Base-by-base conservation (phyloP, 2,113 vertebrate genomes). In the Sturnus vulgaris region DNA sequence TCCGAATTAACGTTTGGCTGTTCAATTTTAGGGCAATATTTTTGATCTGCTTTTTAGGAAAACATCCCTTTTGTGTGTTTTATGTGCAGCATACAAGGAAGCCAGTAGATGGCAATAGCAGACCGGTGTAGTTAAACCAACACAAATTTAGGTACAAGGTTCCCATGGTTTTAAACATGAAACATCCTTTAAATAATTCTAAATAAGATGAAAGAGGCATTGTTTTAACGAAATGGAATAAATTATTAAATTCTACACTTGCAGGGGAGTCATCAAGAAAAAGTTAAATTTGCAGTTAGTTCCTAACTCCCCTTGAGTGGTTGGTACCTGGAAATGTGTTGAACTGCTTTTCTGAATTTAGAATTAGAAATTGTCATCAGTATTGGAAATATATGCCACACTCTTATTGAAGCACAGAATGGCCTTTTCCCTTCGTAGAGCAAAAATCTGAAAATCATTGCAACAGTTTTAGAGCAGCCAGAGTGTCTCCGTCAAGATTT, bases 81-180 rank as follows among this genome's bases (percentile, higher is more conserved):
- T 35, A 40, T 39, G 35, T 93, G 94, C 66, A 79, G 25, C 90
- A 55, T 72, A 72, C 33, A 53, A 61, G 40, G 55, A 47, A n/a
- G 44, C 96, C 98, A 97, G 94, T 95, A 98, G 98, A 93, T 98
- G 98, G 98, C 98, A 98, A 83, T 95, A 98, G 94, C 28, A 97
- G 97, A 95, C 97, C 93, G 86, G 19, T 23, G 52, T 72, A 96
- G 88, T 71, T 79, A 68, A 92, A 71, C 72, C 47, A 61, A 71
- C 31, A 63, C 47, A 68, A 28, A 20, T 72, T 57, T 59, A 57
- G 30, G 35, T 39, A 15, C 17, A 60, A 64, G 46, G 77, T 73
- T 87, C 63, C 86, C 79, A n/a, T 88, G 79, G 21, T 77, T 97
- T 95, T 94, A 73, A 86, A 82, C 53, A 92, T 79, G 84, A 95